Conservation (phyloP, 2,797 vertebrate species). For the Oryzias sinensis region DNA sequence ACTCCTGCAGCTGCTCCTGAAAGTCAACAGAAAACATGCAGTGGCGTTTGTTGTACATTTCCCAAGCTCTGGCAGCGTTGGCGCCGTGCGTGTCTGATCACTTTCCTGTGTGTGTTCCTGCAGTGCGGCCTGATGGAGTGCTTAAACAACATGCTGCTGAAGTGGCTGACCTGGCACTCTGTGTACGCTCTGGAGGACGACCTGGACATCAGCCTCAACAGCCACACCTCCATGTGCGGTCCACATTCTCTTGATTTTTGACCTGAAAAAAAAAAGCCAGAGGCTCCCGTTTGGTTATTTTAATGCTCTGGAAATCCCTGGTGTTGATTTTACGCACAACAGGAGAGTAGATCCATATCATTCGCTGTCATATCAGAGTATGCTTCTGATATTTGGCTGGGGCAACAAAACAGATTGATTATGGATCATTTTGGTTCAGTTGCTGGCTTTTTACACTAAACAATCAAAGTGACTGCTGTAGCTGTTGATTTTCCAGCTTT, state of each 20-base stretch:
- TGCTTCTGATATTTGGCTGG: conserved; percentile 16
- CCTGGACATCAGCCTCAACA: conserved; percentile 78
- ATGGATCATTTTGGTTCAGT: conserved; percentile 10
- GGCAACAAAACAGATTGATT: conserved; percentile 10
- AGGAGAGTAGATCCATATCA: conserved; percentile 16
- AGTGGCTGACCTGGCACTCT: conserved; percentile 87
- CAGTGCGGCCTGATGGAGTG: conserved; percentile 91
- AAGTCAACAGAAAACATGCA: conserved; percentile 1
- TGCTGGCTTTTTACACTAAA: conserved; percentile 18
- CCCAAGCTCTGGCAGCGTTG: background rate
- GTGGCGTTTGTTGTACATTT: conserved; percentile 8
- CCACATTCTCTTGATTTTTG: conserved; percentile 1
- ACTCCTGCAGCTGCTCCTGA: background rate
- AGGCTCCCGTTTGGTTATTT: background rate
- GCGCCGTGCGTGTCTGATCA: conserved; percentile 3
- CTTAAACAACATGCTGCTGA: conserved; percentile 86
- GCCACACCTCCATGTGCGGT: conserved; percentile 78
- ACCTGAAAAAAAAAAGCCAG: background rate
- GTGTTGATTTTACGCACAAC: too few relatives aligned
- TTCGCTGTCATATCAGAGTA: conserved; percentile 22
- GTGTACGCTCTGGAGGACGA: conserved; percentile 71
- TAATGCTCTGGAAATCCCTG: too few relatives aligned
- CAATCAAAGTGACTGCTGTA: conserved; percentile 21
- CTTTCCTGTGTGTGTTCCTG: conserved; percentile 8
- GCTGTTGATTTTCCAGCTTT: conserved; percentile 13